Percentiles rank a stretch among this genome's conserved stretches.
These are phyloP conservation scores for Muntiacus reevesi DNA, from an alignment of 2,113 vertebrate species.

Conservation along the genomic window DNA sequence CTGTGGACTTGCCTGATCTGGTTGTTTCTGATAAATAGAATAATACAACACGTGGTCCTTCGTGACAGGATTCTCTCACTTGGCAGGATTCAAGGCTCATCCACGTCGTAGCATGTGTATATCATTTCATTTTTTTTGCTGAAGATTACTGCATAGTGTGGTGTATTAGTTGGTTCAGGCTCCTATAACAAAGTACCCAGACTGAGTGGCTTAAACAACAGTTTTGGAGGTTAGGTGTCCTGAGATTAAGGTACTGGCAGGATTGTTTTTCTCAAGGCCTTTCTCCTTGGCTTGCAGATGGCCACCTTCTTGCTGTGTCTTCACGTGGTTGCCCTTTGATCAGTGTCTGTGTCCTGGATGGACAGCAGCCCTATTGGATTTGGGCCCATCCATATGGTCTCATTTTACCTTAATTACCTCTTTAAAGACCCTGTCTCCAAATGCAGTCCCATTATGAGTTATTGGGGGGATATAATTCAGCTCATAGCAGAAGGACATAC, in stretches of 20 bases:
- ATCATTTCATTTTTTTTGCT: too few relatives aligned
- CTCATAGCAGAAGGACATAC: not conserved
- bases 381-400: fast-evolving
- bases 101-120: fast-evolving
- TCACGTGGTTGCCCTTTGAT: fast-evolving
- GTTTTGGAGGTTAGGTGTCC: not conserved
- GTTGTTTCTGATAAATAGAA: fast-evolving
- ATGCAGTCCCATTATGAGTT: not conserved
- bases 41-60: fast-evolving
- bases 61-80: not conserved
- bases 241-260: not conserved
- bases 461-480: not conserved
- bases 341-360: not conserved
- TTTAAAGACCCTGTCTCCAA: not conserved
- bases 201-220: too few relatives aligned
- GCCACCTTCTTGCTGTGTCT: not conserved
- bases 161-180: not conserved
- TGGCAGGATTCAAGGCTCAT: fast-evolving
- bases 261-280: not conserved
- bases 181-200: fast-evolving
- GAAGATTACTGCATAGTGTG: fast-evolving
- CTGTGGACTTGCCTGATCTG: fast-evolving
- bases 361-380: fast-evolving
- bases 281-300: not conserved
- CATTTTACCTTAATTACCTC: too few relatives aligned